Conservation (phyloP, 2,797 vertebrate genomes). For the Masticophis lateralis region DNA sequence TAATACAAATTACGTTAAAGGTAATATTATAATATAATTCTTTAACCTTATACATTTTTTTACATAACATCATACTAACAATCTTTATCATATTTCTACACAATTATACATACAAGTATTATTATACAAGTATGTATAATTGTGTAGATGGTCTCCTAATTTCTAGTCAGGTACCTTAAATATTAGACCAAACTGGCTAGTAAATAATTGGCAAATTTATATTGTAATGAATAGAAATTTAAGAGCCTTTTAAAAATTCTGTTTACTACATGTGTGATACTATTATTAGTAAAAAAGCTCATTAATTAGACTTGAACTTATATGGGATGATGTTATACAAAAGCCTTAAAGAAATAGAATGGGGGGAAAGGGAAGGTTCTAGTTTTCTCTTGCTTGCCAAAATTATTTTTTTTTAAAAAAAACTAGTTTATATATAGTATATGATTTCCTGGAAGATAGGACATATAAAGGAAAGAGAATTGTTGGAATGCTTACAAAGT, state of each 20-base stretch:
- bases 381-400: not conserved
- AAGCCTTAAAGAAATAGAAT: not conserved
- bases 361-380: not conserved
- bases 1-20: no score
- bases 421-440: not conserved
- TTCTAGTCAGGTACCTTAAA: no score
- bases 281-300: not conserved
- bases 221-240: not conserved
- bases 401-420: not conserved
- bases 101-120: no score
- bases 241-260: not conserved
- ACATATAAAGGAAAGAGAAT: not conserved
- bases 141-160: no score
- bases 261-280: not conserved
- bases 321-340: not conserved
- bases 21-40: no score
- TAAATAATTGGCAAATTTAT: not conserved
- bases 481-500: not conserved
- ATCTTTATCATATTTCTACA: no score
- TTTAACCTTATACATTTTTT: no score
- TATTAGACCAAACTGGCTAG: not conserved
- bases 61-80: no score
- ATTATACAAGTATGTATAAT: no score
- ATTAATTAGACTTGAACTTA: not conserved
- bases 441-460: not conserved